These are phyloP conservation scores for Phrynosoma blainvillii DNA, from an alignment of 2,113 vertebrate genomes.

Conservation along the genomic window DNA sequence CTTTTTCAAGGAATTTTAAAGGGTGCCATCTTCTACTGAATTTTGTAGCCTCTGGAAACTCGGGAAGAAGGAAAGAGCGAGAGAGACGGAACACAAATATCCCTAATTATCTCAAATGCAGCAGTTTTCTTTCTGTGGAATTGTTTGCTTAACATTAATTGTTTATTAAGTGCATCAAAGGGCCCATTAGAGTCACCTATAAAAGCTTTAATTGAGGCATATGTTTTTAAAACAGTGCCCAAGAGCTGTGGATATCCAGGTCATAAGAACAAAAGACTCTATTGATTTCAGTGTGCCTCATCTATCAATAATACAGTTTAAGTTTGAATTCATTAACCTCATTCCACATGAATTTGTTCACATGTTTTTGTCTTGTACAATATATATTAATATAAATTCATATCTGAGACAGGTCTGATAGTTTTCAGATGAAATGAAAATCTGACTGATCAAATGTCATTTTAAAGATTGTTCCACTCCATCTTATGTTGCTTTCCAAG, in stretches of 20 bases:
- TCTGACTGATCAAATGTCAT: neutral
- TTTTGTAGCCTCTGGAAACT: neutral
- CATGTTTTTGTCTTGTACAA: too few species aligned
- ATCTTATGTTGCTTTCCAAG: neutral
- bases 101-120: neutral
- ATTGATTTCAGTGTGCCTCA: neutral
- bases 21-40: neutral
- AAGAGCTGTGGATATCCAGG: neutral
- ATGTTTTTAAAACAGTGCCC: neutral
- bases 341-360: neutral
- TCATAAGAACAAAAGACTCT: neutral
- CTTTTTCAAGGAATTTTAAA: neutral
- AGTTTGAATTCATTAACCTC: neutral
- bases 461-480: neutral
- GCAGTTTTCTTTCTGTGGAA: neutral
- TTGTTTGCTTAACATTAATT: neutral
- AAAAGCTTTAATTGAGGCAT: neutral
- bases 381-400: neutral
- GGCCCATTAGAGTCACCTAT: neutral
- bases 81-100: neutral
- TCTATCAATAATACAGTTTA: neutral
- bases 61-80: neutral
- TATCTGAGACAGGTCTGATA: neutral
- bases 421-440: neutral
- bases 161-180: neutral